phyloP scores from a whole-genome alignment of 2,888 invertebrate species.

The Sphaeridia pumilis region DNA sequence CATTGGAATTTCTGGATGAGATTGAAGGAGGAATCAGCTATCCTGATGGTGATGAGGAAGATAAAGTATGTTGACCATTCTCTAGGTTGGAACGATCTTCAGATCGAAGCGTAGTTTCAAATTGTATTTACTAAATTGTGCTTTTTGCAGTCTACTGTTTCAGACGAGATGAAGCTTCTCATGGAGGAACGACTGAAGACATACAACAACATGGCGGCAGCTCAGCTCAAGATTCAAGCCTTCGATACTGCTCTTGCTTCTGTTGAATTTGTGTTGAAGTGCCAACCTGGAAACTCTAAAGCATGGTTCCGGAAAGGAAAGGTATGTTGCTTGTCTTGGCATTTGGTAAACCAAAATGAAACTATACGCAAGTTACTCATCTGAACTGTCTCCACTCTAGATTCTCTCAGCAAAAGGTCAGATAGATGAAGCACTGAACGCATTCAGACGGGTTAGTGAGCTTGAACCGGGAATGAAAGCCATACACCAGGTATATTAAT shows the following conservation, averaged over 20 bases:
- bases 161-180: slow-evolving; percentile 51
- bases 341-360: not conserved
- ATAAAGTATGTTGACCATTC: slow-evolving; percentile 11
- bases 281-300: slow-evolving; percentile 79
- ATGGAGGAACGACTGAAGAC: slow-evolving; percentile 71
- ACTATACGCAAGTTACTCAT: slow-evolving; percentile 1
- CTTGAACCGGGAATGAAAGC: slow-evolving; percentile 54
- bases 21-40: slow-evolving; percentile 52
- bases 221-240: slow-evolving; percentile 76
- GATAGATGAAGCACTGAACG: slow-evolving; percentile 55
- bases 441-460: slow-evolving; percentile 51
- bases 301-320: slow-evolving; percentile 78
- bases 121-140: not conserved
- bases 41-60: slow-evolving; percentile 18
- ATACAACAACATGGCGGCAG: slow-evolving; percentile 83
- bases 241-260: slow-evolving; percentile 76
- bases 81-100: no score
- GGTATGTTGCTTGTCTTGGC: slow-evolving; percentile 38
- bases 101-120: no score
- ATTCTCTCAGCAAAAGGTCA: slow-evolving; percentile 57
- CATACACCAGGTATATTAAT: slow-evolving; percentile 40
- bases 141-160: slow-evolving; percentile 8
- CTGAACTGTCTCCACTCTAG: slow-evolving; percentile 41
- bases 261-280: slow-evolving; percentile 66
- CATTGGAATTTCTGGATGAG: slow-evolving; percentile 67